phyloP scores from a whole-genome alignment of 2,797 vertebrate genomes.

The Lithobates sylvaticus region DNA sequence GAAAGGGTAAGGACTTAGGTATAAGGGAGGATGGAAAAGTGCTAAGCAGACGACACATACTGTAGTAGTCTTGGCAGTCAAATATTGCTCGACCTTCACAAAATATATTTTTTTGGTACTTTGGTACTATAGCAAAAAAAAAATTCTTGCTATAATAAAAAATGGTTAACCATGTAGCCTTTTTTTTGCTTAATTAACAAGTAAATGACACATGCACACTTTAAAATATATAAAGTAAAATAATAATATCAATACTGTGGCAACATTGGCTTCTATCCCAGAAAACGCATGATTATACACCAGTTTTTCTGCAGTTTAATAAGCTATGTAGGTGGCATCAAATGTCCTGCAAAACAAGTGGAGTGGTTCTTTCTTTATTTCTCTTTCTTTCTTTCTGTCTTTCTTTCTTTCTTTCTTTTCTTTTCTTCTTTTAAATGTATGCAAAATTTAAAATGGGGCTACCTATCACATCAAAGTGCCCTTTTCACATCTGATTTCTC shows the following conservation, averaged over 20 bases:
- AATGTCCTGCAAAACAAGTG: too few species aligned
- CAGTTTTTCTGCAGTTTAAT: background rate
- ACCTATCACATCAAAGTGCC: too few species aligned
- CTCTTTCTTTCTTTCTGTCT: too few species aligned
- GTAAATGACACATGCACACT: background rate
- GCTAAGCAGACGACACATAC: constrained; percentile 30
- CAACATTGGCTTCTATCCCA: background rate
- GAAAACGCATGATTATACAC: background rate
- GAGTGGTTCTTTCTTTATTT: too few species aligned
- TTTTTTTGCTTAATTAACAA: background rate
- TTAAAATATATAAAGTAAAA: background rate
- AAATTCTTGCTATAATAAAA: background rate
- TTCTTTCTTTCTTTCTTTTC: too few species aligned
- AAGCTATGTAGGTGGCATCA: too few species aligned
- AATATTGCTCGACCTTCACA: constrained; percentile 43
- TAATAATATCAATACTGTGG: background rate
- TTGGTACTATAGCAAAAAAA: too few species aligned
- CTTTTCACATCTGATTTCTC: too few species aligned
- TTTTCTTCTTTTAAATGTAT: too few species aligned
- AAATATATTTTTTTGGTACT: background rate
- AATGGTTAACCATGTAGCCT: background rate
- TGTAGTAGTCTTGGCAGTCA: background rate
- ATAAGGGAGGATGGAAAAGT: constrained; percentile 53
- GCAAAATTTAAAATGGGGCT: too few species aligned
- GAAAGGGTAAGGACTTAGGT: constrained; percentile 36